These are phyloP conservation scores for Sebastes diploproa DNA, from an alignment of 2,797 vertebrate species.

Conservation along the genomic window DNA sequence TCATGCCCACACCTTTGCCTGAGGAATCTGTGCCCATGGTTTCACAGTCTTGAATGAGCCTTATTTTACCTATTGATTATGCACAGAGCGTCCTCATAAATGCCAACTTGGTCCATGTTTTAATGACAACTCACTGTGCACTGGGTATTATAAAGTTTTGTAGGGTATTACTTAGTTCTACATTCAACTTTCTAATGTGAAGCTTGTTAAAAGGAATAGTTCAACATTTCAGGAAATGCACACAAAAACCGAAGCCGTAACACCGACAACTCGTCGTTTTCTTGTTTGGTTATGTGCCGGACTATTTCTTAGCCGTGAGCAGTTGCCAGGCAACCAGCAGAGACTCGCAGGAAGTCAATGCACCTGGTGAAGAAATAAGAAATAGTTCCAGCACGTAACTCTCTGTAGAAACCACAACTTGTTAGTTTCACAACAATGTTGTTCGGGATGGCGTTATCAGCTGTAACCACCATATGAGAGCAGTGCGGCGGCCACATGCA, in stretches of 20 bases:
- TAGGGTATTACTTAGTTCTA: background rate
- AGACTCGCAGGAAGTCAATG: background rate
- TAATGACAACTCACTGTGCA: constrained; percentile 16
- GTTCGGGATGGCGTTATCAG: background rate
- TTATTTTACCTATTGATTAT: constrained; percentile 47
- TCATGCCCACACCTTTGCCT: background rate
- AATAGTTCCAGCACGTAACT: background rate
- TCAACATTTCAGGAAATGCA: background rate
- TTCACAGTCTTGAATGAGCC: constrained; percentile 6
- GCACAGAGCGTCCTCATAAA: constrained; percentile 12
- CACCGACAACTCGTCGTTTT: background rate
- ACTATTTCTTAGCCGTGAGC: background rate
- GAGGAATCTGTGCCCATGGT: background rate
- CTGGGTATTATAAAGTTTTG: constrained; percentile 25
- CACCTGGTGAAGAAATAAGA: background rate
- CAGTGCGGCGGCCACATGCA: no score
- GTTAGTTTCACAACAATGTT: background rate
- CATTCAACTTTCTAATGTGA: background rate
- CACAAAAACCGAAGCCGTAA: background rate
- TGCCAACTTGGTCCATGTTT: constrained; percentile 26
- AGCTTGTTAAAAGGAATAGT: constrained; percentile 13
- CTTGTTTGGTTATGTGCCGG: background rate
- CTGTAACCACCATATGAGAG: background rate
- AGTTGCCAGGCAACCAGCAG: background rate
- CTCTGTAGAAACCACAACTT: background rate